These are phyloP conservation scores for Cantharis lateralis DNA, from an alignment of 2,888 invertebrate species.

Conservation along the genomic window DNA sequence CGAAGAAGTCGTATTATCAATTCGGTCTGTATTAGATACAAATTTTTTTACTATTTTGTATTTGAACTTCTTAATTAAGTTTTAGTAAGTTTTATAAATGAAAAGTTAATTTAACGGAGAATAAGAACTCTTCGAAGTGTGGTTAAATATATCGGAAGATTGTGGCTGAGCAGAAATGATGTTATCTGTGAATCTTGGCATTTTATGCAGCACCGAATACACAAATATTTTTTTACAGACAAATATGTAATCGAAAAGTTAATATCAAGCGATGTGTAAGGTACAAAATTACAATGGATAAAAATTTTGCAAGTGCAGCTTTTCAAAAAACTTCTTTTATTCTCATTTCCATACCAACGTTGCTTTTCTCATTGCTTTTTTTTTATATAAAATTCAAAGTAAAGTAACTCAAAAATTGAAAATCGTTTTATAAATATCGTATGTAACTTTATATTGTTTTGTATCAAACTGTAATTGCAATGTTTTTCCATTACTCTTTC, in stretches of 20 bases:
- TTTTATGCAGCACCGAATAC: neutral
- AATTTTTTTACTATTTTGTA: too few relatives aligned
- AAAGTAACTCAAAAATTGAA: neutral
- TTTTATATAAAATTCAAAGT: neutral
- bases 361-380: neutral
- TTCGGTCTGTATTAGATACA: too few relatives aligned
- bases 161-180: too few relatives aligned
- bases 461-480: neutral
- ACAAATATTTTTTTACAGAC: neutral
- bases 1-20: too few relatives aligned
- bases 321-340: neutral
- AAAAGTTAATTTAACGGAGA: neutral
- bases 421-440: neutral
- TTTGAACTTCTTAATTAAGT: neutral
- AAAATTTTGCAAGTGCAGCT: neutral
- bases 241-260: neutral
- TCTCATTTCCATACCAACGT: neutral
- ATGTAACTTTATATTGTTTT: neutral
- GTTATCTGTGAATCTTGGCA: too few relatives aligned
- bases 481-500: neutral
- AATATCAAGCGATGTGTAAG: neutral
- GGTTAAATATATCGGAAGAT: too few relatives aligned
- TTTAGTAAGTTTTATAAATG: neutral
- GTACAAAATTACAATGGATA: neutral
- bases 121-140: neutral